Base-by-base conservation (phyloP, 2,113 vertebrate species). In the Syrmaticus mikado region DNA sequence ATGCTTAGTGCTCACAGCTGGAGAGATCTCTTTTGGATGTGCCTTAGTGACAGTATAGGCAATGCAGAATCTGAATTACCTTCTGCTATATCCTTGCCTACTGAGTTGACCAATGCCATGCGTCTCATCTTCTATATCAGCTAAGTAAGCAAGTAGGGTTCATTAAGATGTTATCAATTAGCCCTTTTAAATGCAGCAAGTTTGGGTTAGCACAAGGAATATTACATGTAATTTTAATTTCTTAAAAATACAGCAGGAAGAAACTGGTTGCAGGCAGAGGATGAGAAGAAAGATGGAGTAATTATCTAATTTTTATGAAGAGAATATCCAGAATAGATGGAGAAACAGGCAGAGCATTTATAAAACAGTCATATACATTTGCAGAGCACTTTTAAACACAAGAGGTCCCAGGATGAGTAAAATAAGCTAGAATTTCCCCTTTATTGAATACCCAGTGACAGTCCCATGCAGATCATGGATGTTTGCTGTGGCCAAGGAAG, bases 311-410 rank as follows among this genome's bases (percentile, higher is more conserved):
- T 5, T 2, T 57, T 76, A 21, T 38, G 18, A 19, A 71, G 87
- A 55, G 27, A n/a, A 12, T 90, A 45, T 86, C 15, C 50, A 71
- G 24, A 62, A 32, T 2, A 65, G 19, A 8, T 36, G 36, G 24
- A 30, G 48, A 83, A 88, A 66, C 3, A 80, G 28, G 57, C 18
- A 73, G 32, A 14, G 11, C 1, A 1, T 24, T 45, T 38, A 5
- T 18, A 77, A 34, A 79, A 82, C 1, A 32, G 20, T 25, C 28
- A 53, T 14, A 17, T 4, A 3, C 11, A 20, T 40, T 62, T 30
- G 62, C 36, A 66, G 2, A 4, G 1, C 5, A 36, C 0, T 0
- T 72, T 79, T 45, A 79, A 45, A 5, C 6, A 19, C 57, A 41
- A 34, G 11, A 43, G 14, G 4, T 40, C 13, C 11, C 36, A 74